Evolutionary conservation across 2,888 invertebrate species (phyloP), one percentile per base, ranked within the genome.

Genomic region (Diplolepis rosae): DNA sequence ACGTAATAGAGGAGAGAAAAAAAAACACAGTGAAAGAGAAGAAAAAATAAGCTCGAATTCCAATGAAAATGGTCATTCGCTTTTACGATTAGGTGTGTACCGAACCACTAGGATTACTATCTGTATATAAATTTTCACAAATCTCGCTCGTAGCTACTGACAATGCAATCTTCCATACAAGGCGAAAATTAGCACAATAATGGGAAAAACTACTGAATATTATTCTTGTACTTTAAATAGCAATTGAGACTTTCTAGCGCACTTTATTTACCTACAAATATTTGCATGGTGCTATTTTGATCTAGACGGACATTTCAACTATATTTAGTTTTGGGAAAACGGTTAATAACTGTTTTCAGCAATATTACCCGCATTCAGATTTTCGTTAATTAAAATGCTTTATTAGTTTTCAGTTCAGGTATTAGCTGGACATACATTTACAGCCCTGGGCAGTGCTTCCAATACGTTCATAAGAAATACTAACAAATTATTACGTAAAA

Each of bases 301-400:
- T 15, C 45, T 13, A 28, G 39, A 13, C 18, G 65, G 65, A 66
- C 45, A 51, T 27, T 67, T 30, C 66, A 24, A 13, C 51, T 24
- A 39, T 69, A 51, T 32, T 51, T 50, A n/a, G n/a, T 66, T 54
- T 48, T 27, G 39, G 35, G 39, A 71, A 65, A 42, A 45, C n/a
- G 32, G 35, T 69, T 52, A 50, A 61, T 71, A 61, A 65, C 28
- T 28, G 27, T 4, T 35, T 66, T 5, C 50, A 48, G 54, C 2
- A 48, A 22, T 72, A 72, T 69, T 56, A 61, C 22, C 56, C 15
- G 28, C 39, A 24, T 56, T 35, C 18, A 50, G 11, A 54, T 66
- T 54, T 15, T 61, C 50, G 56, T 69, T 66, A 66, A 69, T 69
- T 72, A 66, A 61, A 70, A 65, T 65, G 51, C n/a, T 32, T 65